Conservation (phyloP, 1,140 invertebrate genomes). For the Drosophila novamexicana region DNA sequence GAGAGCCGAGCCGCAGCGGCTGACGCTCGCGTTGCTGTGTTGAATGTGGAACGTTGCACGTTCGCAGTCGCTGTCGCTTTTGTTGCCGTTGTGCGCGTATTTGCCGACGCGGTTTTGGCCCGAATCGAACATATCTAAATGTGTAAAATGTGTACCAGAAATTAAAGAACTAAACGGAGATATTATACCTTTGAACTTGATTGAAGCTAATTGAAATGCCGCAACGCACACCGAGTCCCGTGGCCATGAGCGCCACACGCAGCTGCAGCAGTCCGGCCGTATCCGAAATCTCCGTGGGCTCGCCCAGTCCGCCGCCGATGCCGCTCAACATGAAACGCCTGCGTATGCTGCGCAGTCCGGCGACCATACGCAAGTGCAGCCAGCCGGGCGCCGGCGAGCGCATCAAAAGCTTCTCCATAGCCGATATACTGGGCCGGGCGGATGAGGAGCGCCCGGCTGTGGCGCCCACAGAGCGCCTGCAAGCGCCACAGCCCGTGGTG, state of each 20-base stretch:
- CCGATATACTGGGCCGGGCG: conserved; percentile 93
- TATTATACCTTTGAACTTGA: neutral
- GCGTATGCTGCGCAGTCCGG: conserved; percentile 66
- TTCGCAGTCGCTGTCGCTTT: conserved; percentile 40
- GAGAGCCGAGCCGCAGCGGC: conserved; percentile 18
- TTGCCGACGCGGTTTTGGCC: conserved; percentile 69
- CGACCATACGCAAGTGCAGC: conserved; percentile 36
- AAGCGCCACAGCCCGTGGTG: neutral
- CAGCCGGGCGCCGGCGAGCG: conserved; percentile 80
- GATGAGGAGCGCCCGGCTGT: conserved; percentile 25
- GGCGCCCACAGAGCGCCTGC: neutral
- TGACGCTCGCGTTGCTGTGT: conserved; percentile 52
- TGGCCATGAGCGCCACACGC: conserved; percentile 30
- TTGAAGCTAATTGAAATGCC: conserved; percentile 41
- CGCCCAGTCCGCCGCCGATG: conserved; percentile 73
- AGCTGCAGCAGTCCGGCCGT: conserved; percentile 72
- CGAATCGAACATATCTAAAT: conserved; percentile 2
- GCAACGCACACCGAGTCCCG: conserved; percentile 65
- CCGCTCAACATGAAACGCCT: conserved; percentile 87
- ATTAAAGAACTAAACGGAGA: neutral
- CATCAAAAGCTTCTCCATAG: conserved; percentile 96
- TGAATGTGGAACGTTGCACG: conserved; percentile 73
- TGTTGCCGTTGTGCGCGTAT: conserved; percentile 50
- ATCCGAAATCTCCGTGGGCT: conserved; percentile 81
- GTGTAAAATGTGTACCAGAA: conserved; percentile 11